Conservation (phyloP, 2,797 vertebrate species). For the Nannoperca australis region DNA sequence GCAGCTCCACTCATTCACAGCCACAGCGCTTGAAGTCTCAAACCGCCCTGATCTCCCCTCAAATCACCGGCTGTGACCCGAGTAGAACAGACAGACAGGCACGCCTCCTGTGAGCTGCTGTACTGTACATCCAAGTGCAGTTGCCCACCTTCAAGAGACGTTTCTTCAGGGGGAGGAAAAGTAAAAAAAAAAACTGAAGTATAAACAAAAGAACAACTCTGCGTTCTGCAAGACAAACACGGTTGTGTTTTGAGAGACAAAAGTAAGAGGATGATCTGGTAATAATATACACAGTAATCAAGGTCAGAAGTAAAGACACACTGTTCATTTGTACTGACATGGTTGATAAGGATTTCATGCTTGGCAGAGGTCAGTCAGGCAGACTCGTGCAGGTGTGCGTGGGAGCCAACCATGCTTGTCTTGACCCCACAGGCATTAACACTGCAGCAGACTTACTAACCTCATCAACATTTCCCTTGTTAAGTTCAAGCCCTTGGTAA, state of each 20-base stretch:
- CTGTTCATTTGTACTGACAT: conserved; percentile 11
- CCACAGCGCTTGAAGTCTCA: conserved; percentile 72
- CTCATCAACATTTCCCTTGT: conserved; percentile 83
- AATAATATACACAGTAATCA: conserved; percentile 33
- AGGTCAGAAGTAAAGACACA: conserved; percentile 18
- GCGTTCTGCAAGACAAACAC: conserved; percentile 51
- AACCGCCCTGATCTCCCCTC: conserved; percentile 75
- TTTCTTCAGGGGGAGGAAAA: conserved; percentile 55
- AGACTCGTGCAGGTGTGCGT: conserved; percentile 75
- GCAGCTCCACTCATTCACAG: conserved; percentile 71
- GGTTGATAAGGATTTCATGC: conserved; percentile 46
- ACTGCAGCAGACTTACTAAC: conserved; percentile 70
- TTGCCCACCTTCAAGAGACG: conserved; percentile 68
- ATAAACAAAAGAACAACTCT: conserved; percentile 65
- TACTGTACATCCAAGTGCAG: conserved; percentile 53
- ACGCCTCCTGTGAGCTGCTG: conserved; percentile 75
- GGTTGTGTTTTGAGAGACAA: conserved; percentile 50
- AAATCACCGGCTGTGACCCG: conserved; percentile 77
- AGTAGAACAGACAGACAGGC: conserved; percentile 81
- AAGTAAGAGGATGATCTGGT: conserved; percentile 1
- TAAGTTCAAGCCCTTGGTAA: conserved; percentile 76
- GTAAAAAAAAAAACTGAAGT: conserved; percentile 37
- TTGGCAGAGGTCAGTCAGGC: conserved; percentile 52
- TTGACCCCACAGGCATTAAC: conserved; percentile 67
- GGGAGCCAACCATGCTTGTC: conserved; percentile 67